phyloP scores from a whole-genome alignment of 2,888 invertebrate genomes.

The Kryphioiulus occultus region DNA sequence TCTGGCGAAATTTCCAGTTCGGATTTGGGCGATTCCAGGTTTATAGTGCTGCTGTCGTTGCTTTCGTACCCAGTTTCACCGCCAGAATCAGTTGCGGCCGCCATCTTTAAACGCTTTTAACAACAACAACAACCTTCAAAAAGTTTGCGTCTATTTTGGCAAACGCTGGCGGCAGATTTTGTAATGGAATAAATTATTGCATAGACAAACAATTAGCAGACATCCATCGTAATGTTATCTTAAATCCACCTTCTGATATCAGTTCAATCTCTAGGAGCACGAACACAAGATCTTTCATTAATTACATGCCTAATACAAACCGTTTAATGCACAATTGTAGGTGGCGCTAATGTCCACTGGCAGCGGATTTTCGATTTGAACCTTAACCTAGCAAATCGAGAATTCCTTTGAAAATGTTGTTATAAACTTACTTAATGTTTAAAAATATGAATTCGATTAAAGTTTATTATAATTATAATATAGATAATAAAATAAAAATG shows the following conservation, averaged over 20 bases:
- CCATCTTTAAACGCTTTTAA: conserved; percentile 42
- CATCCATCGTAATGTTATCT: not conserved
- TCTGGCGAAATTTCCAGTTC: conserved; percentile 51
- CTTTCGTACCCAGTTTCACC: conserved; percentile 78
- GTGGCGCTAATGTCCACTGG: too few species aligned
- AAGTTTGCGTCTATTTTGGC: not conserved
- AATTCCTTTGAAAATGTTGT: not conserved
- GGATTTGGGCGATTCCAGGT: conserved; percentile 51
- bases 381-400: not conserved
- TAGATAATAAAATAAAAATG: too few species aligned
- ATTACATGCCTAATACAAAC: too few species aligned
- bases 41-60: conserved; percentile 65
- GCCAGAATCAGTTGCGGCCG: conserved; percentile 72
- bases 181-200: not conserved
- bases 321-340: too few species aligned
- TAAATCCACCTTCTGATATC: not conserved
- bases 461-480: not conserved
- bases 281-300: not conserved
- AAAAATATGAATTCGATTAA: not conserved
- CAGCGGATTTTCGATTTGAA: not conserved
- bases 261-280: not conserved
- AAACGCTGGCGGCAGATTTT: not conserved
- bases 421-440: not conserved
- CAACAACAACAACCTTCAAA: not conserved
- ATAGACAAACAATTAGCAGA: not conserved